Evolutionary conservation across 2,888 invertebrate species (phyloP).

Genomic region (Amphipoea lucens): DNA sequence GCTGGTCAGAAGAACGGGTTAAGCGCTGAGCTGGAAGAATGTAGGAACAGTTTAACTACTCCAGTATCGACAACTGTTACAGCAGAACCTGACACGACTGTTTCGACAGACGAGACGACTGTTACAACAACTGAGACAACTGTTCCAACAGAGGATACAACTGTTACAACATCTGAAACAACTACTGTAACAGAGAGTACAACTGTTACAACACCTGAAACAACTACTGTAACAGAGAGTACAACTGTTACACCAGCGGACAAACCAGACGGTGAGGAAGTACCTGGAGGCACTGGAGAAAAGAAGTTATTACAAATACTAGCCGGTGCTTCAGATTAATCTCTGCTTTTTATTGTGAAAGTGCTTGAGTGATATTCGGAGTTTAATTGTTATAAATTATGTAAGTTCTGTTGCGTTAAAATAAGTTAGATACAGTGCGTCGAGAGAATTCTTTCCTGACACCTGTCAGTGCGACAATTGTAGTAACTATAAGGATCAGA

Average conservation of each 20-base stretch:
- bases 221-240: too few relatives aligned
- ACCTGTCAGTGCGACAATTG: not conserved
- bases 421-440: not conserved
- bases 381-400: not conserved
- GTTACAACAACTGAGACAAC: accelerated
- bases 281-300: too few relatives aligned
- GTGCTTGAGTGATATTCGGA: conserved; percentile 7
- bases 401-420: not conserved
- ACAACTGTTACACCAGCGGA: not conserved
- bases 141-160: not conserved
- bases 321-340: not conserved
- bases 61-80: not conserved
- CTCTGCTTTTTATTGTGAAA: not conserved
- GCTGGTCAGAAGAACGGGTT: conserved; percentile 80
- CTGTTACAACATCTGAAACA: accelerated
- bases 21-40: conserved; percentile 68
- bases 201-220: accelerated
- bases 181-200: accelerated
- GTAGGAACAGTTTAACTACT: conserved; percentile 46
- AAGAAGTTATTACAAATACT: conserved; percentile 5
- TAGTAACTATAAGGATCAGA: not conserved
- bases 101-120: not conserved
- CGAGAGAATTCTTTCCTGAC: not conserved
- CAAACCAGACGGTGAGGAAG: not conserved
- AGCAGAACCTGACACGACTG: not conserved